phyloP scores from a whole-genome alignment of 2,888 invertebrate species.

The Euzophera pinguis region DNA sequence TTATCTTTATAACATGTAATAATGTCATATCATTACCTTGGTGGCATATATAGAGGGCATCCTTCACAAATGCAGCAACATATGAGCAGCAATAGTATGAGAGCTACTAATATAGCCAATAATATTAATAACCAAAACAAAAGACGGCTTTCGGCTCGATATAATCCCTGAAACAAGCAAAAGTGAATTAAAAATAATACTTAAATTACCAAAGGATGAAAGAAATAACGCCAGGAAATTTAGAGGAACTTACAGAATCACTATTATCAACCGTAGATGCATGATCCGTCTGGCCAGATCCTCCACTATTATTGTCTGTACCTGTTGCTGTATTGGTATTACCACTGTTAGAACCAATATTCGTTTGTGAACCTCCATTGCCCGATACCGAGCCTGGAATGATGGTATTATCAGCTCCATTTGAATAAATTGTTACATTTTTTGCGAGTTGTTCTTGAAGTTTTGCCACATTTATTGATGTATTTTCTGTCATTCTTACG shows the following conservation, averaged over 20 bases:
- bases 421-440: slow-evolving; percentile 66
- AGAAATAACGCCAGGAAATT: too few relatives aligned
- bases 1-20: not conserved
- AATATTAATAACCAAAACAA: slow-evolving; percentile 89
- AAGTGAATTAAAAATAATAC: slow-evolving; percentile 7
- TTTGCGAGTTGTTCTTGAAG: slow-evolving; percentile 82
- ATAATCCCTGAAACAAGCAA: slow-evolving; percentile 80
- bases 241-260: slow-evolving; percentile 59
- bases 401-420: slow-evolving; percentile 39
- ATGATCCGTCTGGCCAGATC: slow-evolving; percentile 36
- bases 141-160: slow-evolving; percentile 85
- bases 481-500: slow-evolving; percentile 82
- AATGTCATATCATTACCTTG: slow-evolving; percentile 72
- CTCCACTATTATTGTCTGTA: not conserved
- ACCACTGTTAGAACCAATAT: slow-evolving; percentile 6
- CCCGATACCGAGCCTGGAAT: slow-evolving; percentile 25
- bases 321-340: not conserved
- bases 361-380: slow-evolving; percentile 16
- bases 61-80: slow-evolving; percentile 92
- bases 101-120: slow-evolving; percentile 85
- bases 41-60: slow-evolving; percentile 90
- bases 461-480: slow-evolving; percentile 85
- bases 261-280: slow-evolving; percentile 42
- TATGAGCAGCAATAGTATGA: slow-evolving; percentile 85
- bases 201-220: too few relatives aligned